Evolutionary conservation across 2,113 vertebrate species (phyloP), one percentile per base, ranked within the genome.

Genomic region (Psittacula cyanocephala): DNA sequence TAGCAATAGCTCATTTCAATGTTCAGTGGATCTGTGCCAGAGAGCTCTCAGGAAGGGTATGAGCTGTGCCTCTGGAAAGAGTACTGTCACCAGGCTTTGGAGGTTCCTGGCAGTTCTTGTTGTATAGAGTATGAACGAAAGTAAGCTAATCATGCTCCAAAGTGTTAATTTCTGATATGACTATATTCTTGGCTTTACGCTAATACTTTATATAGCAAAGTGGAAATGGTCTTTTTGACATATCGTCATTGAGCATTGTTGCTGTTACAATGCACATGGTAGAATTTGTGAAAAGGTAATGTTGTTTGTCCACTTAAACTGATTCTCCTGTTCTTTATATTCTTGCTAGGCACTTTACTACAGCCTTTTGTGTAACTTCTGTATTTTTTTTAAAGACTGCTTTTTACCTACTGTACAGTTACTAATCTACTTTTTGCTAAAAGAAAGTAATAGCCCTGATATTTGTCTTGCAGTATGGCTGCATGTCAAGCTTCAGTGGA

Each of bases 361-460:
- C 69, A 91, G 90, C 78, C 69, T 95, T 91, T 88, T 78, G 35
- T 88, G 92, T 81, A 75, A 90, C 39, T 84, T 44, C 86, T 81
- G 90, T 91, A 47, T 91, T 96, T 96, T 97, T 90, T 94, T 94
- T 74, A 81, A 96, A 65, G 65, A 94, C 41, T 81, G 76, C 86
- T 96, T 96, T 96, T 90, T 97, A 95, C 44, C 86, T 94, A 90
- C 53, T 96, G 93, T 96, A 96, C 92, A 95, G 93, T 94, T 93
- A 82, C 57, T 95, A 89, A 86, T 86, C 64, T 91, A 91, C 50
- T 86, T 92, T 96, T 93, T 94, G 95, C 91, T 88, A 95, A 86
- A 81, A 64, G 18, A 77, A 74, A 68, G 57, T 65, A 79, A 57
- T 50, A 78, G 55, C 91, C 82, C 93, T 78, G 46, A 50, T 93